Conservation (phyloP, 2,888 invertebrate species). For the Tetanocera ferruginea region DNA sequence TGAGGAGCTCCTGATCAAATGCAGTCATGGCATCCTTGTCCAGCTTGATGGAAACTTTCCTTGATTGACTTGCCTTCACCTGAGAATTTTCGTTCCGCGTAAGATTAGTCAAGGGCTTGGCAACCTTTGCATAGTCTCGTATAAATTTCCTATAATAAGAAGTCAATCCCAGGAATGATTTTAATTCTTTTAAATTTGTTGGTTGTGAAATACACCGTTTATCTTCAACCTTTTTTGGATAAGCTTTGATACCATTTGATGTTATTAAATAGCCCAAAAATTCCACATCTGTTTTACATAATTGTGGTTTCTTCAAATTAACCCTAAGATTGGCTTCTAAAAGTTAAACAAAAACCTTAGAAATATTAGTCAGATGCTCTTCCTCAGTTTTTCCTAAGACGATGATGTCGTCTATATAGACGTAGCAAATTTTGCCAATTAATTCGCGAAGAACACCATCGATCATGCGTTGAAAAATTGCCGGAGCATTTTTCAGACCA, state of each 20-base stretch:
- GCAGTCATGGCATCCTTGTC: slow-evolving; percentile 17
- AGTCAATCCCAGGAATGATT: slow-evolving; percentile 36
- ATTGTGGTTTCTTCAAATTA: slow-evolving; percentile 32
- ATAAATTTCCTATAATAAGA: slow-evolving; percentile 46
- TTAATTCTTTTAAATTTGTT: slow-evolving; percentile 40
- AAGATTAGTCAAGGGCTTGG: slow-evolving; percentile 44
- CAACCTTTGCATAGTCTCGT: slow-evolving; percentile 40
- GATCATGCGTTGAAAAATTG: no score
- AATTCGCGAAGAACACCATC: no score
- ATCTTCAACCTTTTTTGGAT: slow-evolving; percentile 10
- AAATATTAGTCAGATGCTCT: slow-evolving; percentile 30
- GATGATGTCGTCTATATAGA: no score
- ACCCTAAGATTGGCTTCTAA: slow-evolving; percentile 30
- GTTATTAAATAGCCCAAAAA: slow-evolving; percentile 41
- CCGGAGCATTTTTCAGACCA: no score
- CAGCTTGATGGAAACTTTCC: slow-evolving; percentile 27
- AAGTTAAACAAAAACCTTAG: slow-evolving; percentile 17
- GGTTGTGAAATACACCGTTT: slow-evolving; percentile 34
- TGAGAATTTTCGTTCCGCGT: slow-evolving; percentile 42
- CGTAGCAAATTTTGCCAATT: no score
- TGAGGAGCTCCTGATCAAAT: slow-evolving; percentile 28
- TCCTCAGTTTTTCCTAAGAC: no score
- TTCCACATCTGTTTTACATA: slow-evolving; percentile 30
- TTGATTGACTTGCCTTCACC: slow-evolving; percentile 40
- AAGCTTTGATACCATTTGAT: slow-evolving; percentile 8